These are phyloP conservation scores for Amphibalanus amphitrite DNA, from an alignment of 1,140 invertebrate species.

Conservation along the genomic window DNA sequence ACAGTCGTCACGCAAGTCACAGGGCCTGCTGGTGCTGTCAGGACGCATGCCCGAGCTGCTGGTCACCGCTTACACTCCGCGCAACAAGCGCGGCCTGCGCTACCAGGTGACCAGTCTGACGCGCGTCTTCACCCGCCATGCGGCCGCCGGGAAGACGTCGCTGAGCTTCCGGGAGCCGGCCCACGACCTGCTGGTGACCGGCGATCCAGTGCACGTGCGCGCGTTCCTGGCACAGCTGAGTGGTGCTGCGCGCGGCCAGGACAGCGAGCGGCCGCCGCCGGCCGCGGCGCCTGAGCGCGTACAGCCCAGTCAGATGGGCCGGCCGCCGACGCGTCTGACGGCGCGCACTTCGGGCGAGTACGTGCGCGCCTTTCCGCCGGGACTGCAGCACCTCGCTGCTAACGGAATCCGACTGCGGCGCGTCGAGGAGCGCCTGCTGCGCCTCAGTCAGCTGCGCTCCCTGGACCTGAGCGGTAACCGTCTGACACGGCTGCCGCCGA, in stretches of 20 bases:
- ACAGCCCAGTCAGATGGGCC: background rate
- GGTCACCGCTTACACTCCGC: background rate
- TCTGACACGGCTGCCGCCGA: background rate
- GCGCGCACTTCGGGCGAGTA: background rate
- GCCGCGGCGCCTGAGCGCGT: background rate
- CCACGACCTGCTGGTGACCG: background rate
- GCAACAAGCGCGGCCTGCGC: background rate
- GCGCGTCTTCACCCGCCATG: constrained; percentile 2
- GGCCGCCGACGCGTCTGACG: background rate
- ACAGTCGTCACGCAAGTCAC: background rate
- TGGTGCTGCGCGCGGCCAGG: background rate
- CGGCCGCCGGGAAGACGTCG: background rate
- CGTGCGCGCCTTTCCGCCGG: background rate
- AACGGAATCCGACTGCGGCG: background rate
- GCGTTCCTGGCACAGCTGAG: background rate
- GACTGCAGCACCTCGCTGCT: background rate
- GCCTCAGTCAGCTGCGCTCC: background rate
- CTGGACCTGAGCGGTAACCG: background rate
- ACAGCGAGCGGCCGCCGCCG: background rate
- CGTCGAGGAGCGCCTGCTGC: background rate
- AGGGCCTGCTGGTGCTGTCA: background rate
- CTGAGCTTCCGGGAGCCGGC: constrained; percentile 1
- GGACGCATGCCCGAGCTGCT: background rate
- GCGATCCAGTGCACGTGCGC: background rate
- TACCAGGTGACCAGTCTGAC: background rate